These are phyloP conservation scores for Crotalus tigris DNA, from an alignment of 2,113 vertebrate species.

Conservation along the genomic window DNA sequence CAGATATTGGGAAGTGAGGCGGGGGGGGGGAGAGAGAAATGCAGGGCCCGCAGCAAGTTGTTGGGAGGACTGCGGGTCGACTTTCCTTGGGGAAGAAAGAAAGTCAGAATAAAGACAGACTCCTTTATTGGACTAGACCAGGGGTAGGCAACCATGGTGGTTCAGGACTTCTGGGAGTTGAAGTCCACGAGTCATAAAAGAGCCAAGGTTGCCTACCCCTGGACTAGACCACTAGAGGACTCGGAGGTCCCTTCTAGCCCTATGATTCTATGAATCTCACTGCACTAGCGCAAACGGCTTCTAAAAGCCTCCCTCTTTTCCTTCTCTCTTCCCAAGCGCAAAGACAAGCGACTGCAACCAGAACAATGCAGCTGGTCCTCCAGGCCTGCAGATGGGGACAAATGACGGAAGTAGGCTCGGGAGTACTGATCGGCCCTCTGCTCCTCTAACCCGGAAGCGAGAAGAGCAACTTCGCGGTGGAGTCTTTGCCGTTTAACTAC, in stretches of 20 bases:
- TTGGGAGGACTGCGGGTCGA: not conserved
- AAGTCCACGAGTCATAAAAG: no score
- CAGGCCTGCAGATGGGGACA: not conserved
- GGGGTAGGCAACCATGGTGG: no score
- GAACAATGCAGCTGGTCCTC: not conserved
- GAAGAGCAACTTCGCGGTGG: accelerated
- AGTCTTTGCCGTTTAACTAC: not conserved
- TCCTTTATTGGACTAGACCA: no score
- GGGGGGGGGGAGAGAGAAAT: not conserved
- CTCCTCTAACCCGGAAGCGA: no score
- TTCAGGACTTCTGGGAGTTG: no score
- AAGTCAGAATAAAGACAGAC: not conserved
- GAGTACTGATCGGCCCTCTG: no score
- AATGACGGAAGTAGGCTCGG: not conserved
- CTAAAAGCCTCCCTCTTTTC: not conserved
- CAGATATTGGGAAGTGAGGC: not conserved
- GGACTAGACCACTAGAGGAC: no score
- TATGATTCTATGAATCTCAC: not conserved
- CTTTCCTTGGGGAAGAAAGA: not conserved
- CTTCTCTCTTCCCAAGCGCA: not conserved
- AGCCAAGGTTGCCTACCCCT: no score
- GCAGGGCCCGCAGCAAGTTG: not conserved
- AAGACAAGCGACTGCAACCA: not conserved
- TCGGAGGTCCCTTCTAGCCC: not conserved
- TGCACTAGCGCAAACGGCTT: not conserved